phyloP scores from a whole-genome alignment of 2,113 vertebrate species.

The Vireo altiloquus region DNA sequence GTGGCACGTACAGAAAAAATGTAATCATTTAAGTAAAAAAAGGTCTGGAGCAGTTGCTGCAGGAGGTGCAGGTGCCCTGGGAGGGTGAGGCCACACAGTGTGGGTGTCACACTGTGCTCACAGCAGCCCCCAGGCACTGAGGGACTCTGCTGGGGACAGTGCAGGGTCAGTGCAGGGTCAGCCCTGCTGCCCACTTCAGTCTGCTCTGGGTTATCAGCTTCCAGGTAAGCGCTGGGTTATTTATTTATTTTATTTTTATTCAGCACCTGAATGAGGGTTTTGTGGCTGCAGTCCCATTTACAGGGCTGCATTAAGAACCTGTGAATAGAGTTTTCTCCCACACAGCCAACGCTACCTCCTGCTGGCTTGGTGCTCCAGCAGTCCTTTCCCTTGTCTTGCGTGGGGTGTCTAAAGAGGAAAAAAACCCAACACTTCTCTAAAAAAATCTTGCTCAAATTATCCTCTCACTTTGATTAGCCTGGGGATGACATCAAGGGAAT shows the following conservation, averaged over 20 bases:
- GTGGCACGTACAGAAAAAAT: background rate
- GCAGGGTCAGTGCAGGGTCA: accelerated
- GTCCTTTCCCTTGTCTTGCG: background rate
- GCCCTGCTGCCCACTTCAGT: too few species aligned
- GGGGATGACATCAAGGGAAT: background rate
- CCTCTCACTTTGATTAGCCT: background rate
- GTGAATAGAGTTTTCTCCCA: background rate
- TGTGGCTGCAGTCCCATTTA: background rate
- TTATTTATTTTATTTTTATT: background rate
- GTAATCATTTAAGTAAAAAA: background rate
- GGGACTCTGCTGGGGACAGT: accelerated
- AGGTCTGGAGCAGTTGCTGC: accelerated
- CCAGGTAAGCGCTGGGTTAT: accelerated
- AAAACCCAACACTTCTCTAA: background rate
- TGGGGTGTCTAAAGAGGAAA: background rate
- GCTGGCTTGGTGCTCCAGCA: background rate
- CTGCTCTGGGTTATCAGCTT: background rate
- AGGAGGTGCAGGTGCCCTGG: accelerated
- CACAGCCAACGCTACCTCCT: background rate
- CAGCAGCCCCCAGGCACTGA: accelerated
- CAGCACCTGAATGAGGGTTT: background rate
- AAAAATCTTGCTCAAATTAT: background rate
- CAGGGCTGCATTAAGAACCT: background rate
- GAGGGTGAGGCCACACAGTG: accelerated
- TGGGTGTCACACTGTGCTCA: accelerated